Evolutionary conservation across 2,888 invertebrate species (phyloP).

Genomic region (Spilosoma lubricipeda): DNA sequence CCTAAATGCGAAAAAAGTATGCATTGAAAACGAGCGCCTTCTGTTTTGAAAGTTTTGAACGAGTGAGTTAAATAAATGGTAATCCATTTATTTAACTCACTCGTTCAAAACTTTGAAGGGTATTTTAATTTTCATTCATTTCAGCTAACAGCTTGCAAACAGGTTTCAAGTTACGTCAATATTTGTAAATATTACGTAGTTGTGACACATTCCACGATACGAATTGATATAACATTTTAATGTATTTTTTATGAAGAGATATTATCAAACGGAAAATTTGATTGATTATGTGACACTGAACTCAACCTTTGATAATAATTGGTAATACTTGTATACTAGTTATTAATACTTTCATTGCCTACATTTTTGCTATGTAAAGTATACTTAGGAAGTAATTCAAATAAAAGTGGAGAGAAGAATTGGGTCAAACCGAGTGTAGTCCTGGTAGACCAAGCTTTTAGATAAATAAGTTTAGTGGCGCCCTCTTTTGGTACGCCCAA

Average conservation of each 20-base stretch:
- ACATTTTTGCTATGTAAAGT: background rate
- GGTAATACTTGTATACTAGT: background rate
- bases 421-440: too few relatives aligned
- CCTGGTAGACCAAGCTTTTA: too few relatives aligned
- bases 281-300: slow-evolving; percentile 4
- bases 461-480: too few relatives aligned
- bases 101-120: too few relatives aligned
- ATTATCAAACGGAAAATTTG: background rate
- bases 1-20: too few relatives aligned
- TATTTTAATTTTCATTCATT: background rate
- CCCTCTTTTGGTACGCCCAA: too few relatives aligned
- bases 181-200: background rate
- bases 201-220: background rate
- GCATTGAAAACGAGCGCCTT: background rate
- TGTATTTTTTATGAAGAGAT: background rate
- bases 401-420: background rate
- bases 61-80: background rate
- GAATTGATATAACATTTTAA: slow-evolving; percentile 1
- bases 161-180: background rate
- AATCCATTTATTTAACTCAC: too few relatives aligned
- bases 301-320: slow-evolving; percentile 6
- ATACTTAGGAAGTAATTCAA: background rate
- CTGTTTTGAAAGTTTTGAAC: background rate
- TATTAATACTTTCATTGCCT: background rate
- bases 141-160: background rate